phyloP scores from a whole-genome alignment of 2,888 invertebrate genomes.

The Drosophila maculinotata region DNA sequence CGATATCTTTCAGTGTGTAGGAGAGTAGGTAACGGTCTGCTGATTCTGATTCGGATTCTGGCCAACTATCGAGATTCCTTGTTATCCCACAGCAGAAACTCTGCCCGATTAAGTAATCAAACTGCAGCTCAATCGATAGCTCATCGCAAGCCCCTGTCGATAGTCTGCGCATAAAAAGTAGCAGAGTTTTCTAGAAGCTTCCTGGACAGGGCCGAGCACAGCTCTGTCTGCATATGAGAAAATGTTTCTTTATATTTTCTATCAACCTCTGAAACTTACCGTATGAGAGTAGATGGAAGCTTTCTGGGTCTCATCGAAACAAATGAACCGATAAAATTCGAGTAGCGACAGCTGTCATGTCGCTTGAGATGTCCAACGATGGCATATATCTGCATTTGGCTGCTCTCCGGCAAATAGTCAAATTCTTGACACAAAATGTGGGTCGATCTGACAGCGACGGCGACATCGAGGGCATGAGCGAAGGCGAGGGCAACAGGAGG shows the following conservation, averaged over 20 bases:
- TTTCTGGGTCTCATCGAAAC: neutral
- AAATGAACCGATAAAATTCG: neutral
- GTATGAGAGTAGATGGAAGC: too few species aligned
- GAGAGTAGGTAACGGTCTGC: conserved; percentile 9
- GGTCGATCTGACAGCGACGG: conserved; percentile 24
- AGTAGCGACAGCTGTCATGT: conserved; percentile 1
- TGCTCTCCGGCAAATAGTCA: conserved; percentile 13
- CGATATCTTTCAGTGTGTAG: neutral
- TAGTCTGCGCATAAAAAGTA: neutral
- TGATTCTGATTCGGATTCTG: too few species aligned
- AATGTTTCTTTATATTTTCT: too few species aligned
- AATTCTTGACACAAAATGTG: conserved; percentile 24
- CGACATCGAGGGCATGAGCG: neutral
- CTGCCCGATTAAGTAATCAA: conserved; percentile 22
- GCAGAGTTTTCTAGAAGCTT: neutral
- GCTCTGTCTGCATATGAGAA: too few species aligned
- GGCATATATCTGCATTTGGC: conserved; percentile 3
- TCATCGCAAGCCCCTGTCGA: too few species aligned
- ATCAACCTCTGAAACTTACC: too few species aligned
- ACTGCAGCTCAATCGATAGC: neutral
- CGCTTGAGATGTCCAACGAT: conserved; percentile 6
- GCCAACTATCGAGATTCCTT: conserved; percentile 2
- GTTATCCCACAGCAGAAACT: neutral
- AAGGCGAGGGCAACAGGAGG: neutral
- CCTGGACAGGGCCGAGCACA: too few species aligned